phyloP scores from a whole-genome alignment of 1,140 invertebrate genomes.

The Pseudoatta argentina region DNA sequence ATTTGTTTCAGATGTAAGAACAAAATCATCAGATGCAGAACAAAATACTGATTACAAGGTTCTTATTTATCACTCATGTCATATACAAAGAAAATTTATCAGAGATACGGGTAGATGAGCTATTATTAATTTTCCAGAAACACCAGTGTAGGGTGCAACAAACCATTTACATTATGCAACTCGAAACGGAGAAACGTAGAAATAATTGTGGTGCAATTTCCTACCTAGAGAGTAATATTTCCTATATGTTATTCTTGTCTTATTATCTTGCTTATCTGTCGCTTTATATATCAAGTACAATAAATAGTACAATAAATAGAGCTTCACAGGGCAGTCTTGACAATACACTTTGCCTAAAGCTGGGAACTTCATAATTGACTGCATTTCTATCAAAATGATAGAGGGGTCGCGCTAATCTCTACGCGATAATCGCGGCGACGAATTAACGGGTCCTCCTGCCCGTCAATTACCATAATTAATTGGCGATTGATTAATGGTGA shows the following conservation, averaged over 20 bases:
- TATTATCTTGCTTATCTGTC: neutral
- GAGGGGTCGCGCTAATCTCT: constrained; percentile 13
- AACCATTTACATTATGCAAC: constrained; percentile 48
- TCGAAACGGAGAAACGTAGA: constrained; percentile 33
- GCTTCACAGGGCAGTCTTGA: neutral
- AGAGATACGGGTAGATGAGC: constrained; percentile 30
- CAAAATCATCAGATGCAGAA: constrained; percentile 13
- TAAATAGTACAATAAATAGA: neutral
- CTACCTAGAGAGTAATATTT: constrained; percentile 16
- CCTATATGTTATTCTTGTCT: neutral
- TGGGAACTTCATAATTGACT: neutral
- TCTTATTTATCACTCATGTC: constrained; percentile 43
- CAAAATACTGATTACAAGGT: constrained; percentile 36
- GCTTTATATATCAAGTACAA: neutral
- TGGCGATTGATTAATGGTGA: constrained; percentile 61
- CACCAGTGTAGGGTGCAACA: constrained; percentile 11
- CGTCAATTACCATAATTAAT: constrained; percentile 63
- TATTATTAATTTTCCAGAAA: constrained; percentile 42
- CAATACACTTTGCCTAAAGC: neutral
- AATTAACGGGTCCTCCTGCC: constrained; percentile 43
- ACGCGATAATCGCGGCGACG: constrained; percentile 48
- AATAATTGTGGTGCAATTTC: constrained; percentile 39
- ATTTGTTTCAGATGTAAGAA: neutral
- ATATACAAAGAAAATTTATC: constrained; percentile 17
- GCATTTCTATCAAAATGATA: constrained; percentile 26